Conservation (phyloP, 2,113 vertebrate genomes). For the Tachycineta bicolor region DNA sequence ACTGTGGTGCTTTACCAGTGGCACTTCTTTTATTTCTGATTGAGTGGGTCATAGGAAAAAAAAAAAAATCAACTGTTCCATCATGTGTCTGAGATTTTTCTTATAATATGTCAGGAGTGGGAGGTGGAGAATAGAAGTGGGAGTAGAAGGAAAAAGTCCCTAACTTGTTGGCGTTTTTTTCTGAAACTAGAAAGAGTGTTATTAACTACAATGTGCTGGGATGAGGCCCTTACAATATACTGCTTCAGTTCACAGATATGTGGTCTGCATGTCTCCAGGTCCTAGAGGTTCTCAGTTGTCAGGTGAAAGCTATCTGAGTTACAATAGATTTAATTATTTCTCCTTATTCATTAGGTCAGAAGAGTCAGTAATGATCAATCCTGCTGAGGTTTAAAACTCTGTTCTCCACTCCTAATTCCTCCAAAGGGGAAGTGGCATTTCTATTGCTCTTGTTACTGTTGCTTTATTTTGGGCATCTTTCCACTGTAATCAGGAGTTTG, state of each 20-base stretch:
- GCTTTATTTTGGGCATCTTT: not conserved
- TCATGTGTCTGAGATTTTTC: conserved; percentile 58
- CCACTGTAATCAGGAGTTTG: not conserved
- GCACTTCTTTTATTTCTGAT: conserved; percentile 34
- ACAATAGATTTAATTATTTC: not conserved
- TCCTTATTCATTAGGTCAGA: not conserved
- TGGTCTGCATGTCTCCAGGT: not conserved
- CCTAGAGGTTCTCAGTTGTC: not conserved
- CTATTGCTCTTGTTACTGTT: not conserved
- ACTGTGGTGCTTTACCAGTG: not conserved
- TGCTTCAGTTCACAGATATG: not conserved
- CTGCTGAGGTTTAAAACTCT: not conserved
- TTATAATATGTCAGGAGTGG: conserved; percentile 49
- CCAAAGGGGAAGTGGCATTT: not conserved
- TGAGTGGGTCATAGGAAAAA: conserved; percentile 46
- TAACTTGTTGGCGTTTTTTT: not conserved
- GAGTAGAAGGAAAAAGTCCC: conserved; percentile 35
- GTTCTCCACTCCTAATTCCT: not conserved
- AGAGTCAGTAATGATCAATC: not conserved
- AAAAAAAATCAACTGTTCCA: conserved; percentile 40
- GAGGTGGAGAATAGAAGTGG: conserved; percentile 61
- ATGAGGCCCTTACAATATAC: not conserved
- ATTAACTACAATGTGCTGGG: not conserved
- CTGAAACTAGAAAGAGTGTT: not conserved
- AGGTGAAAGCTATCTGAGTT: not conserved